These are phyloP conservation scores for Phrynocephalus vlangalii DNA, from an alignment of 2,797 vertebrate genomes.

Conservation along the genomic window DNA sequence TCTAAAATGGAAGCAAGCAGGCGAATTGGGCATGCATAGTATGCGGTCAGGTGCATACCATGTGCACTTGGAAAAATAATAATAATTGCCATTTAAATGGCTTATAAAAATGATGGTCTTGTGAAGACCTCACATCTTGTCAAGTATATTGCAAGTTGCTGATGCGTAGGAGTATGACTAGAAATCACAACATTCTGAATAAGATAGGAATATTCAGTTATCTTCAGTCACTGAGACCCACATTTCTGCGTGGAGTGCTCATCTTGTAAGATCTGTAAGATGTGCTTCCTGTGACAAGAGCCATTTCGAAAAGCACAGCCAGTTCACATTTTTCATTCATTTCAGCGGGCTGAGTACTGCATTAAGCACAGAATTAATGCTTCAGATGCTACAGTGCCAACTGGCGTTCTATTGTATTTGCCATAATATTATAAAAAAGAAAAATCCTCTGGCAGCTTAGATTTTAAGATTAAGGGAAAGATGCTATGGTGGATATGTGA, in stretches of 20 bases:
- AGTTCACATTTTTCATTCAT: neutral
- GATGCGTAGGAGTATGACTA: neutral
- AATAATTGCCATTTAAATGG: neutral
- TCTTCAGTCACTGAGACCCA: neutral
- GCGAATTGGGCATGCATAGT: fast-evolving
- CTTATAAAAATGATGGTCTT: neutral
- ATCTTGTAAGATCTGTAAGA: neutral
- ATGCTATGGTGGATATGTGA: neutral
- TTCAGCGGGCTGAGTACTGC: neutral
- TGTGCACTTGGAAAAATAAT: neutral
- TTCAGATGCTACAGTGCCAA: neutral
- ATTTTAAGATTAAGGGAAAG: conserved; percentile 1
- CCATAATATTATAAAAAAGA: neutral
- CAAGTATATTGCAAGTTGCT: neutral
- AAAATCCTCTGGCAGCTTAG: neutral
- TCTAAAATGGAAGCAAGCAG: neutral
- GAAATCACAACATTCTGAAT: neutral
- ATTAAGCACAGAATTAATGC: neutral
- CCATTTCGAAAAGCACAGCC: neutral
- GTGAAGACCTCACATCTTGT: neutral
- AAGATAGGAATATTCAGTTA: neutral
- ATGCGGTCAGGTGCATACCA: neutral
- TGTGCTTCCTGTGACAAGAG: neutral
- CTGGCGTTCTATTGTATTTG: neutral
- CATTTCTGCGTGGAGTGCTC: neutral